Evolutionary conservation across 1,140 invertebrate species (phyloP), one percentile per base, ranked within the genome.

Genomic region (Phenacoccus solenopsis): DNA sequence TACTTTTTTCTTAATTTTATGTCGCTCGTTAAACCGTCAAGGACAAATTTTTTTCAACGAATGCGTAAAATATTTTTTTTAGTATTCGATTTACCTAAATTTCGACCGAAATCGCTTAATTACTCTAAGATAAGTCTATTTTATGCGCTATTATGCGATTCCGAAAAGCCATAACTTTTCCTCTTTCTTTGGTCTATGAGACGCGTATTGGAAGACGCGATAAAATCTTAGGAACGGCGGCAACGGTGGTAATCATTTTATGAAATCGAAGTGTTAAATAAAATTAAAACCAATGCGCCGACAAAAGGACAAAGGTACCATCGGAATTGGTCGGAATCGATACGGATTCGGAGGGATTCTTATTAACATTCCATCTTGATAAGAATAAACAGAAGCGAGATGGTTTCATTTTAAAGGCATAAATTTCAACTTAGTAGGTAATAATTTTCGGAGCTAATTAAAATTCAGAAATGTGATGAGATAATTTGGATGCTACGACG

Each of bases 51-150:
- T n/a, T 49, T 49, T 49, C 38, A n/a, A n/a, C 5, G 13, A 5
- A 49, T 49, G 38, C 38, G 38, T 49, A 49, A 49, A 49, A 49
- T 49, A 49, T 49, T 49, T 49, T 49, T 49, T 49, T 49, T n/a
- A n/a, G n/a, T n/a, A 49, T 49, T 49, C 38, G 5, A 49, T 49
- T 49, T 49, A 49, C 38, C 38, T 49, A 49, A 16, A 49, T 49
- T 49, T 49, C 13, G 13, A 49, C 38, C 12, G 38, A 49, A 49
- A 49, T 49, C 38, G 38, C 38, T 49, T 49, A 49, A 49, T 49
- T 49, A 49, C 38, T 49, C 38, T n/a, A 2, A 32, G 38, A 49
- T 49, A 49, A 49, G 20, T 49, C 38, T 49, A 49, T 49, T 49
- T 49, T 49, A 49, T 49, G 38, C 16, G 38, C 38, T 49, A 49